These are phyloP conservation scores for Actenoides hombroni DNA, from an alignment of 2,113 vertebrate genomes.

Conservation along the genomic window DNA sequence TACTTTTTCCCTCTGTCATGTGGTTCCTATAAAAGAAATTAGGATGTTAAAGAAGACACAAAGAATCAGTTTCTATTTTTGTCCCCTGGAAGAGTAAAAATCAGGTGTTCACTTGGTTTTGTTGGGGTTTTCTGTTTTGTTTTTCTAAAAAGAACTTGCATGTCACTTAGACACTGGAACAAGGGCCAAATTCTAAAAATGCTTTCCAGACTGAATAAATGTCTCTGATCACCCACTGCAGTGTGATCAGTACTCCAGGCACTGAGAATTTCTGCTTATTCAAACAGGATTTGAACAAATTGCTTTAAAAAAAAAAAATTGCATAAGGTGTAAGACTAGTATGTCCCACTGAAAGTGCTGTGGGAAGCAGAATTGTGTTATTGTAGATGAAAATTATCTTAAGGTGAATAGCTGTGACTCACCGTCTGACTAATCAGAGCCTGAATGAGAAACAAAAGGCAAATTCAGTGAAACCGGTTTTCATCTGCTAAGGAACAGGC, in stretches of 20 bases:
- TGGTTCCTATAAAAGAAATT: not conserved
- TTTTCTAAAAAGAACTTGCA: not conserved
- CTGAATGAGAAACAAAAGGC: not conserved
- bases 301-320: not conserved
- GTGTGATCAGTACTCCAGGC: not conserved
- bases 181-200: not conserved
- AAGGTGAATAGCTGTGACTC: not conserved
- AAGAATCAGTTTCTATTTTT: not conserved
- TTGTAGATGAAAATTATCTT: not conserved
- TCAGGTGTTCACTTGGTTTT: not conserved
- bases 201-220: not conserved
- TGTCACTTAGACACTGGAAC: not conserved
- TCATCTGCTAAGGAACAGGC: not conserved
- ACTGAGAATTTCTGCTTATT: not conserved
- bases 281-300: not conserved
- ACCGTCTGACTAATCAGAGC: conserved; percentile 1
- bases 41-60: not conserved
- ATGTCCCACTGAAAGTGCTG: not conserved
- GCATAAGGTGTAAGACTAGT: not conserved
- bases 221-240: not conserved
- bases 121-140: too few species aligned
- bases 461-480: not conserved
- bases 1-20: not conserved
- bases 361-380: not conserved
- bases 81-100: not conserved